Conservation (phyloP, 2,113 vertebrate species). For the Amia ocellicauda region DNA sequence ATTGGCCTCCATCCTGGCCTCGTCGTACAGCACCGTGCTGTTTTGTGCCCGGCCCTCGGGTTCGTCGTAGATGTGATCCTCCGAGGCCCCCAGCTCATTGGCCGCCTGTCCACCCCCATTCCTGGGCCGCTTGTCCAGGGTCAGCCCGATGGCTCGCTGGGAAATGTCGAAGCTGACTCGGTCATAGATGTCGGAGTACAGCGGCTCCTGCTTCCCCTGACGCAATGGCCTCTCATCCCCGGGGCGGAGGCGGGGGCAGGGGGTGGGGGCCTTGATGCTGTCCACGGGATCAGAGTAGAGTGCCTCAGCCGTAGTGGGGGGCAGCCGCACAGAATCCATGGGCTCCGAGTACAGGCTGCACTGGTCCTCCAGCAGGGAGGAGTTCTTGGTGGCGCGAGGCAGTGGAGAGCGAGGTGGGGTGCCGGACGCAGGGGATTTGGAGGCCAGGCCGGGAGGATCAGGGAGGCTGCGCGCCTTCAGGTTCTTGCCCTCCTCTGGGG, state of each 20-base stretch:
- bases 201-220: conserved; percentile 29
- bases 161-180: conserved; percentile 57
- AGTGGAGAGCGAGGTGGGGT: conserved; percentile 54
- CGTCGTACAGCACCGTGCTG: conserved; percentile 62
- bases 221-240: conserved; percentile 39
- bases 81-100: neutral
- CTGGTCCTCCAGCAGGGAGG: conserved; percentile 39
- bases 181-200: conserved; percentile 69
- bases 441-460: conserved; percentile 52
- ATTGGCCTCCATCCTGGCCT: conserved; percentile 61
- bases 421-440: conserved; percentile 32
- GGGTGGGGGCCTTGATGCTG: conserved; percentile 56
- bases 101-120: neutral
- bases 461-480: conserved; percentile 70
- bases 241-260: conserved; percentile 42
- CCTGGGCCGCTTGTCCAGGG: conserved; percentile 41
- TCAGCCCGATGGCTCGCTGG: conserved; percentile 39
- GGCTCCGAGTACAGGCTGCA: conserved; percentile 82
- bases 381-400: conserved; percentile 33
- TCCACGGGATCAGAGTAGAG: conserved; percentile 89
- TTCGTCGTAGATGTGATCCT: conserved; percentile 90
- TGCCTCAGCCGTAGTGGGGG: conserved; percentile 49
- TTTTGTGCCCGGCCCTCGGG: conserved; percentile 69
- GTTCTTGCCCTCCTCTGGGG: conserved; percentile 37
- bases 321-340: conserved; percentile 74